phyloP scores from a whole-genome alignment of 2,797 vertebrate genomes.

The Pseudotriccus pelzelni region DNA sequence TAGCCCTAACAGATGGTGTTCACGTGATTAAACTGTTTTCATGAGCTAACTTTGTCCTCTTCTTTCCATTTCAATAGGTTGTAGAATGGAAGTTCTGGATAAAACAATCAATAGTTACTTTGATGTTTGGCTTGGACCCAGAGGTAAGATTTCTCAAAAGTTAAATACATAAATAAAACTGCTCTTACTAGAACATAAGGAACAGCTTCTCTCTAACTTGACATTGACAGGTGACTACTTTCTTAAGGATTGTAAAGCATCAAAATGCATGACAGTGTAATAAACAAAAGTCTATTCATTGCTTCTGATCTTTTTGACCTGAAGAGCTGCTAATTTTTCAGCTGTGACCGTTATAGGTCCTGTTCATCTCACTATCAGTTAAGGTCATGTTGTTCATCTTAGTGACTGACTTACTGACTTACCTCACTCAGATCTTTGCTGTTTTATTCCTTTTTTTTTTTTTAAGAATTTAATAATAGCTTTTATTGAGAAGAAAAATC shows the following conservation, averaged over 20 bases:
- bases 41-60: neutral
- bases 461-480: neutral
- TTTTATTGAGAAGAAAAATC: neutral
- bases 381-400: neutral
- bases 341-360: neutral
- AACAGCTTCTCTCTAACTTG: neutral
- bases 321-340: neutral
- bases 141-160: slow-evolving; percentile 81
- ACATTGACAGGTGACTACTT: neutral
- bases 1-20: neutral
- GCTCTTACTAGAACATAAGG: neutral
- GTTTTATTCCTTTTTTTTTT: neutral
- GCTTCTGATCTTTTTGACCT: neutral
- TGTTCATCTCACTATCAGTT: neutral
- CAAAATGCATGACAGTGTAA: neutral
- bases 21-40: neutral
- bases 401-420: neutral
- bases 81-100: slow-evolving; percentile 90
- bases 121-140: slow-evolving; percentile 91
- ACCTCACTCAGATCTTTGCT: neutral
- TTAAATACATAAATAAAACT: neutral
- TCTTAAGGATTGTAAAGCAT: neutral
- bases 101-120: slow-evolving; percentile 87
- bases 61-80: slow-evolving; percentile 72
- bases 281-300: neutral